phyloP scores from a whole-genome alignment of 64 coral and sea anemone genomes.

The Cladopsammia gracilis region DNA sequence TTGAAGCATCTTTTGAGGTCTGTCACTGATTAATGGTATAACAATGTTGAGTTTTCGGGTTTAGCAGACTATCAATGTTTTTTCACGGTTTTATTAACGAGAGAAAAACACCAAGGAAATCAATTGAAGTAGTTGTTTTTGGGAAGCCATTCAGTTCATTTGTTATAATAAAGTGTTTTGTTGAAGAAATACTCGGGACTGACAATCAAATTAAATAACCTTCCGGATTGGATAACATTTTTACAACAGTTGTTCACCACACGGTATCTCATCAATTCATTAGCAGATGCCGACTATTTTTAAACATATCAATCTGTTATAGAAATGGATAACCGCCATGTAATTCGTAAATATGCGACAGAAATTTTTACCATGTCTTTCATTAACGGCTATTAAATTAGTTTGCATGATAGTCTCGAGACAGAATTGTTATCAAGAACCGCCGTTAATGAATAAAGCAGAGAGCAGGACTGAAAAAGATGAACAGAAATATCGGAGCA shows the following conservation, averaged over 20 bases:
- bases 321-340: too few species aligned
- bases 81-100: neutral
- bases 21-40: neutral
- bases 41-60: neutral
- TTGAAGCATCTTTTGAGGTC: neutral
- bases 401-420: too few species aligned
- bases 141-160: neutral
- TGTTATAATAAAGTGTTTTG: neutral
- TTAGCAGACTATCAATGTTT: neutral
- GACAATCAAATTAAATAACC: neutral
- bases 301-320: neutral
- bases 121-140: neutral
- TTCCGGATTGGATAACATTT: neutral
- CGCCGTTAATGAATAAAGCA: too few species aligned
- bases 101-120: neutral
- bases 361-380: too few species aligned
- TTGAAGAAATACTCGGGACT: neutral
- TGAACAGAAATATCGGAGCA: too few species aligned
- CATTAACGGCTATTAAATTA: too few species aligned
- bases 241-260: constrained; percentile 23
- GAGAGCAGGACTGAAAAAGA: too few species aligned
- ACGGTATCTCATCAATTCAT: constrained; percentile 32
- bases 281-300: neutral
- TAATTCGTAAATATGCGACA: too few species aligned
- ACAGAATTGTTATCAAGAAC: too few species aligned